A percentile compares a stretch with the other conserved stretches of the same genome.
Evolutionary conservation across 2,797 vertebrate genomes (phyloP).

Genomic region (Lepus oiostolus): DNA sequence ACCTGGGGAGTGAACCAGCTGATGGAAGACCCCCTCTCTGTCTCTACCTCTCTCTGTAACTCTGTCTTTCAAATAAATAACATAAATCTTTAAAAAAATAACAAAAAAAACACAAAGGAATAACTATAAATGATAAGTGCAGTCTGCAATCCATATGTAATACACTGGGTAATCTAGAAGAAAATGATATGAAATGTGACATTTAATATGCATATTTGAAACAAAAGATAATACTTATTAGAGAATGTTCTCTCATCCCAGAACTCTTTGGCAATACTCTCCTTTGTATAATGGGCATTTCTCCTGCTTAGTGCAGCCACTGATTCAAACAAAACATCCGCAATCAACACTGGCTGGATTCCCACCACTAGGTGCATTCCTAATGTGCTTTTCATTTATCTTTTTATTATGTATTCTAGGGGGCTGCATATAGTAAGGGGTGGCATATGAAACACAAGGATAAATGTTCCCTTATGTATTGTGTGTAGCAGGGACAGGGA

Average conservation of each 20-base stretch:
- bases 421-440: background rate
- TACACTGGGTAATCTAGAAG: background rate
- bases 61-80: no score
- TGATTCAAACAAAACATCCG: slow-evolving; percentile 51
- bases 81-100: no score
- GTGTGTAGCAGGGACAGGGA: background rate
- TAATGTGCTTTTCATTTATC: slow-evolving; percentile 60
- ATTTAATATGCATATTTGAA: background rate
- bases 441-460: background rate
- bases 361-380: slow-evolving; percentile 35
- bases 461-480: slow-evolving; percentile 58
- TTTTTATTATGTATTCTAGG: slow-evolving; percentile 64
- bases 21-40: no score
- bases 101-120: background rate
- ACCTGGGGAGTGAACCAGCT: no score
- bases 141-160: background rate
- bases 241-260: background rate
- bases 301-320: background rate
- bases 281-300: slow-evolving; percentile 6
- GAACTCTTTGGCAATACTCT: background rate
- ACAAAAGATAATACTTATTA: slow-evolving; percentile 19
- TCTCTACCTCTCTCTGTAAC: no score
- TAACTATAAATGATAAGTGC: background rate
- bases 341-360: slow-evolving; percentile 58
- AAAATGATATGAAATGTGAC: background rate